Percentiles rank a stretch among this genome's conserved stretches.
These are phyloP conservation scores for Cataglyphis rosenhaueri DNA, from an alignment of 2,888 invertebrate genomes.

Conservation along the genomic window DNA sequence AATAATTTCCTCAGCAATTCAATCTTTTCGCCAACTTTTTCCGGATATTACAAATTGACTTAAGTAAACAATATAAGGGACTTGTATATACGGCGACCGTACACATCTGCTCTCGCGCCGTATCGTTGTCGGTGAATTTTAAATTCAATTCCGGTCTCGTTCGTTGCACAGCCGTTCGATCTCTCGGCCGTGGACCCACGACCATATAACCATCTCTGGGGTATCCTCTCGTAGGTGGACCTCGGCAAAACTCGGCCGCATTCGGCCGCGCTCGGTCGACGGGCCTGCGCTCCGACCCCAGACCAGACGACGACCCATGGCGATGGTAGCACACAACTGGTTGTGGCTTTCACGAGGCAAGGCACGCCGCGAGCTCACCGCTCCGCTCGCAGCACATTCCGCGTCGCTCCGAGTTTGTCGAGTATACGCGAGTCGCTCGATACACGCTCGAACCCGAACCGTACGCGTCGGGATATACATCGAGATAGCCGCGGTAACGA, in stretches of 20 bases:
- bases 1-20: background rate
- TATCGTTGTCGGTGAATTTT: constrained; percentile 33
- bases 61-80: background rate
- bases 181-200: constrained; percentile 39
- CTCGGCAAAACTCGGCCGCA: constrained; percentile 70
- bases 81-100: background rate
- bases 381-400: constrained; percentile 57
- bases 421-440: constrained; percentile 28
- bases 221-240: constrained; percentile 74
- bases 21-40: background rate
- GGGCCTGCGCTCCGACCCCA: constrained; percentile 78
- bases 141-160: constrained; percentile 51
- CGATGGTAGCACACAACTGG: constrained; percentile 83
- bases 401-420: constrained; percentile 24
- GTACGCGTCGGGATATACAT: background rate
- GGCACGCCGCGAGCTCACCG: constrained; percentile 71
- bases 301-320: constrained; percentile 80
- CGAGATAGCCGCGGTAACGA: background rate
- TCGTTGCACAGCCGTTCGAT: constrained; percentile 35
- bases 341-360: constrained; percentile 82
- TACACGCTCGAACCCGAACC: constrained; percentile 26
- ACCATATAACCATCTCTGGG: constrained; percentile 25
- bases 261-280: constrained; percentile 74
- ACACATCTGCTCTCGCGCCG: constrained; percentile 9
- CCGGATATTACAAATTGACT: background rate